phyloP scores from a whole-genome alignment of 2,113 vertebrate species.

The Suricata suricatta region DNA sequence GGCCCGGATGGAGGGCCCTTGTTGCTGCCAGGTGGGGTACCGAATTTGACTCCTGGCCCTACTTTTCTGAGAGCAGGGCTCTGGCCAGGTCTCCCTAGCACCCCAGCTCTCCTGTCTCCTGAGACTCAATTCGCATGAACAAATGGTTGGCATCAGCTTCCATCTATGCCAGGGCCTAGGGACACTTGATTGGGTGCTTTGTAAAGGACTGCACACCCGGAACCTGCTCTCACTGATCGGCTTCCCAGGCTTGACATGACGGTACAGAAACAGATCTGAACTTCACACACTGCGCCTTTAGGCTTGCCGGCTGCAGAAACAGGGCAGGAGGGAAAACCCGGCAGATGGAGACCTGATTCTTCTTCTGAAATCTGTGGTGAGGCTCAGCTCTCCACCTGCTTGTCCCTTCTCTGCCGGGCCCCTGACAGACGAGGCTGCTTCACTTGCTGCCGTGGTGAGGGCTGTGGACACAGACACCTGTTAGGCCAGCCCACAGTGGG shows the following conservation, averaged over 20 bases:
- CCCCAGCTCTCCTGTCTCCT: neutral
- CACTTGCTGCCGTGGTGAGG: fast-evolving
- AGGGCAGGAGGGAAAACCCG: neutral
- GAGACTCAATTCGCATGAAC: neutral
- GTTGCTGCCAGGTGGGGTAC: neutral
- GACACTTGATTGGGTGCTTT: neutral
- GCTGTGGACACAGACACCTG: neutral
- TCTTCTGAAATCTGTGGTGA: neutral
- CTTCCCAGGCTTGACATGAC: neutral
- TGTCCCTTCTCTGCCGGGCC: neutral
- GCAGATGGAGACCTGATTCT: neutral
- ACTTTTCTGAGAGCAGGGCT: neutral
- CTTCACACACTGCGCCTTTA: neutral
- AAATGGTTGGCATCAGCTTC: neutral
- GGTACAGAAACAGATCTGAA: neutral
- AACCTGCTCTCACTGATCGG: neutral
- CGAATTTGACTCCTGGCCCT: neutral
- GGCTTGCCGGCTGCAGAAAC: neutral
- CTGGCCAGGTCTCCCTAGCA: neutral
- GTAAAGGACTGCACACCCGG: neutral
- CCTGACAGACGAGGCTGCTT: neutral
- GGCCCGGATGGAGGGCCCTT: too few species aligned
- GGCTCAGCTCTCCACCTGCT: neutral
- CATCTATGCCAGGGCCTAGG: neutral
- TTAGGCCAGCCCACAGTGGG: neutral